Conservation (phyloP, 2,888 invertebrate genomes). For the Epicampocera succincta region DNA sequence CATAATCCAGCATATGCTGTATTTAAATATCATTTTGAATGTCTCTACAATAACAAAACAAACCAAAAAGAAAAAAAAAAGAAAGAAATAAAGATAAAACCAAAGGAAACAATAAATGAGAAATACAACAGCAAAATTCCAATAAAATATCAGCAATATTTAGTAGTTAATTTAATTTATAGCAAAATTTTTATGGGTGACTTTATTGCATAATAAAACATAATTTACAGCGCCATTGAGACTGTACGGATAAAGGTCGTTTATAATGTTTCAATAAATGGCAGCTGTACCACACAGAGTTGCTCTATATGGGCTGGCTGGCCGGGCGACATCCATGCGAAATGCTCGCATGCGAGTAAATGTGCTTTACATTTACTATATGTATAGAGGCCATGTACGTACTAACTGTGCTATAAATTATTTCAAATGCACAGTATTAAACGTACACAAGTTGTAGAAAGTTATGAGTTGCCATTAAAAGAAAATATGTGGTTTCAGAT, state of each 20-base stretch:
- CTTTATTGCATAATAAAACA: constrained; percentile 82
- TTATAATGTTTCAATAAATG: constrained; percentile 66
- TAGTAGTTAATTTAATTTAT: constrained; percentile 82
- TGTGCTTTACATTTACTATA: constrained; percentile 28
- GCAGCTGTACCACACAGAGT: constrained; percentile 61
- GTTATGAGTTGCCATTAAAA: constrained; percentile 45
- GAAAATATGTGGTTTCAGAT: neutral
- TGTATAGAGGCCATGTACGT: neutral
- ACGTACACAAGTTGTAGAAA: constrained; percentile 41
- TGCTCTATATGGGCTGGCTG: neutral
- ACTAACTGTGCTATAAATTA: constrained; percentile 35
- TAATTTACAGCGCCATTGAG: constrained; percentile 82
- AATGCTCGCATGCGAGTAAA: neutral
- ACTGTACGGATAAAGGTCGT: constrained; percentile 70
- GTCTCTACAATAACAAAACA: neutral
- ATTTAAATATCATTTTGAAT: constrained; percentile 17
- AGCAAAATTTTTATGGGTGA: constrained; percentile 82
- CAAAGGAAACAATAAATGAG: constrained; percentile 31
- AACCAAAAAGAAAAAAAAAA: constrained; percentile 1
- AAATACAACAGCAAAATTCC: constrained; percentile 44
- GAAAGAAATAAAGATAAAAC: too few species aligned
- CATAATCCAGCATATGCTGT: constrained; percentile 2
- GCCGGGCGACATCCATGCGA: too few species aligned
- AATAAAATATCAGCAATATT: constrained; percentile 79
- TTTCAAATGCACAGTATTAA: constrained; percentile 23